A percentile compares a stretch with the other conserved stretches of the same genome.
Conservation (phyloP, 2,113 vertebrate species). For the Ginglymostoma cirratum region DNA sequence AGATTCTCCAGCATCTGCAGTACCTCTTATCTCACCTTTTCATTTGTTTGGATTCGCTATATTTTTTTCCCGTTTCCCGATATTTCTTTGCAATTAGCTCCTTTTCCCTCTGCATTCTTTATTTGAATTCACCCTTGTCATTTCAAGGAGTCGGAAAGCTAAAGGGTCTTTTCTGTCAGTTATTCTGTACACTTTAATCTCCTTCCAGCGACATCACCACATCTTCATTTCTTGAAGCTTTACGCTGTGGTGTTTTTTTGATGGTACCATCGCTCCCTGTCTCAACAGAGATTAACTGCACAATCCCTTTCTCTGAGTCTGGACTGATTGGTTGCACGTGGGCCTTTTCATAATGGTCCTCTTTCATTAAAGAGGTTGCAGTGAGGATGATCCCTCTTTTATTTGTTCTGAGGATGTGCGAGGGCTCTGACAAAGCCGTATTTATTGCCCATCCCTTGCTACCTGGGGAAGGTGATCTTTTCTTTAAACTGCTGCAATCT, state of each 20-base stretch:
- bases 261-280: not conserved
- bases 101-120: not conserved
- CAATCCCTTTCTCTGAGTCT: not conserved
- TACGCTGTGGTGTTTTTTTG: not conserved
- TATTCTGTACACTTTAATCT: not conserved
- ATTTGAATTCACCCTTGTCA: not conserved
- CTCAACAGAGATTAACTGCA: not conserved
- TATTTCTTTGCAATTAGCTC: not conserved
- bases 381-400: not conserved
- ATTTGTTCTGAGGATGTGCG: not conserved
- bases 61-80: not conserved
- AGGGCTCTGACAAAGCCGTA: not conserved
- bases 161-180: not conserved
- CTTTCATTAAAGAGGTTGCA: not conserved
- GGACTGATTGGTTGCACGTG: not conserved
- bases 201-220: not conserved
- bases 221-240: not conserved
- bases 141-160: not conserved
- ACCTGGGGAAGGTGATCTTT: not conserved
- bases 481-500: not conserved
- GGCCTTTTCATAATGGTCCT: not conserved
- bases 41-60: not conserved
- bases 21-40: too few species aligned
- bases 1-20: too few species aligned
- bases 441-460: not conserved